phyloP scores from a whole-genome alignment of 2,113 vertebrate species.

The Atlantisia rogersi region DNA sequence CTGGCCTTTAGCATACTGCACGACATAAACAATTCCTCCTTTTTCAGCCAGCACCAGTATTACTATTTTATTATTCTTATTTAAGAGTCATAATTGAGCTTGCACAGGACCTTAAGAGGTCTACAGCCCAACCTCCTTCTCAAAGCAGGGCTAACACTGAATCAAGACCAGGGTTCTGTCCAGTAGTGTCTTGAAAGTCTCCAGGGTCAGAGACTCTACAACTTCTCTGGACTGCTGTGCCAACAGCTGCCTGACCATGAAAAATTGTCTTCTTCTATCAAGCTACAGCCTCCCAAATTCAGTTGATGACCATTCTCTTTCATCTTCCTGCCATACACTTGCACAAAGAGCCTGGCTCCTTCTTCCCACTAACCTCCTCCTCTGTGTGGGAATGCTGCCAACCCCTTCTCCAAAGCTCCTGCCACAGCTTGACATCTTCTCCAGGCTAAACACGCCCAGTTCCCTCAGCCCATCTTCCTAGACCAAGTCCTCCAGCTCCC shows the following conservation, averaged over 20 bases:
- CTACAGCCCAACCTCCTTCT: not conserved
- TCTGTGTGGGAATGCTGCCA: not conserved
- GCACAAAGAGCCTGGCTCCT: not conserved
- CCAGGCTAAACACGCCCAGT: not conserved
- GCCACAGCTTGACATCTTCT: rapidly evolving
- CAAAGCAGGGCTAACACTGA: not conserved
- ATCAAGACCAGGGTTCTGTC: not conserved
- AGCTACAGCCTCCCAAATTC: not conserved
- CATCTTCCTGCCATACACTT: not conserved
- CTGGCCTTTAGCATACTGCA: not conserved
- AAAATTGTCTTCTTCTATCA: not conserved
- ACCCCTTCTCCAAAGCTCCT: not conserved
- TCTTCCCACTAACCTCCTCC: not conserved
- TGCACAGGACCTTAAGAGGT: not conserved
- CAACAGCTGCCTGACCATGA: not conserved
- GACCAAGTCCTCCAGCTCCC: not conserved
- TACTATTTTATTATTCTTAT: not conserved
- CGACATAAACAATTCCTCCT: not conserved
- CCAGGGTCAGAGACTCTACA: not conserved
- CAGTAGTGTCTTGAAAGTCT: not conserved
- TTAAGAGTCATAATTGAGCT: not conserved
- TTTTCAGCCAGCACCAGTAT: not conserved
- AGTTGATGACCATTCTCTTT: not conserved
- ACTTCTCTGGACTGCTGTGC: not conserved
- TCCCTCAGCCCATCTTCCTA: not conserved